Percentiles rank a stretch among this genome's conserved stretches.
Conservation (phyloP, 1,140 invertebrate species). For the Zaprionus africanus region DNA sequence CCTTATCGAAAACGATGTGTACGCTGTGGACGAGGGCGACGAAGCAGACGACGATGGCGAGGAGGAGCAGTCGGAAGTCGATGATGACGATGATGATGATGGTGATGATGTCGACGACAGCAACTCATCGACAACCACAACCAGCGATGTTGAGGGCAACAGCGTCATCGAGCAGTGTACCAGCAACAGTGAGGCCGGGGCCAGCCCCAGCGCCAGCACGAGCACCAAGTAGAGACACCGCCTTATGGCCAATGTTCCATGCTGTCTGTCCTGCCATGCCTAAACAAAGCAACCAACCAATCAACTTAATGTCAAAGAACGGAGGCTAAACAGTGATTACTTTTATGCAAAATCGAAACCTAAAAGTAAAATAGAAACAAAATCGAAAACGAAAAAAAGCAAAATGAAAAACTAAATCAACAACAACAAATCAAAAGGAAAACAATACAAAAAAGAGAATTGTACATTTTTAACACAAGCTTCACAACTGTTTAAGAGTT, state of each 20-base stretch:
- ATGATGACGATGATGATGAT: constrained; percentile 25
- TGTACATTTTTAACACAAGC: constrained; percentile 56
- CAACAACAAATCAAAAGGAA: constrained; percentile 27
- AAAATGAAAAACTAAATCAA: constrained; percentile 20
- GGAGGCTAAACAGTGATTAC: constrained; percentile 81
- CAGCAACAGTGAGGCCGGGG: constrained; percentile 67
- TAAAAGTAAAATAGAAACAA: constrained; percentile 46
- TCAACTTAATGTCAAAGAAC: constrained; percentile 81
- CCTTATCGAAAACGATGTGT: constrained; percentile 68
- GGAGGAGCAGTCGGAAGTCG: constrained; percentile 45
- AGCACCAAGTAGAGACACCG: constrained; percentile 64
- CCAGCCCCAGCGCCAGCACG: constrained; percentile 41
- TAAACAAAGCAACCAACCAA: constrained; percentile 54
- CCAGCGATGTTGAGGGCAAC: constrained; percentile 75
- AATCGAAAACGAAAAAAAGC: not conserved
- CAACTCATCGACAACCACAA: constrained; percentile 64
- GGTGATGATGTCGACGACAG: constrained; percentile 50
- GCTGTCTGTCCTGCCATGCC: constrained; percentile 56
- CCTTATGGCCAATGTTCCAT: constrained; percentile 22
- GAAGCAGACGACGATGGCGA: constrained; percentile 65
- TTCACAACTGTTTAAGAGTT: constrained; percentile 64
- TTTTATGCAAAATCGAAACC: constrained; percentile 53
- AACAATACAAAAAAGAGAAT: constrained; percentile 13
- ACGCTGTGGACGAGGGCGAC: constrained; percentile 59
- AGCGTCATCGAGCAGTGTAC: constrained; percentile 79